phyloP scores from a whole-genome alignment of 2,888 invertebrate genomes.

The Chromoteleia sp. region DNA sequence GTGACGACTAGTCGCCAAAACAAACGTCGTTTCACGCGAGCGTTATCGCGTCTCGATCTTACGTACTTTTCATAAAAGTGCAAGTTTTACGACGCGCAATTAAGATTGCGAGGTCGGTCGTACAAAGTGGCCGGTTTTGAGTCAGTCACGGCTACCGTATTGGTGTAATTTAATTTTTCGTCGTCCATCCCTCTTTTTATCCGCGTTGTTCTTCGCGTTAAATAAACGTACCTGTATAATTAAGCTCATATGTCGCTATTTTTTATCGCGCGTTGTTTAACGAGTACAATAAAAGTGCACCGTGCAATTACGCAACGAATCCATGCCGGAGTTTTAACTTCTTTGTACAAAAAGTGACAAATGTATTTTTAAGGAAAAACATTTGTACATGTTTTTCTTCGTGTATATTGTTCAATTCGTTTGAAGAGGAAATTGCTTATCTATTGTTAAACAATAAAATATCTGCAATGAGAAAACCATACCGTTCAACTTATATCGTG shows the following conservation, averaged over 20 bases:
- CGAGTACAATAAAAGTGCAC: slow-evolving; percentile 23
- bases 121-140: slow-evolving; percentile 5
- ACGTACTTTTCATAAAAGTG: slow-evolving; percentile 4
- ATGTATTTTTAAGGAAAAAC: no score
- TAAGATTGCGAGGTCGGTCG: slow-evolving; percentile 23
- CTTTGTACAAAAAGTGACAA: no score
- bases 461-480: no score
- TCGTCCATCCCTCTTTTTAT: neutral
- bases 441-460: no score
- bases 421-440: no score
- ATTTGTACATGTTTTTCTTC: no score
- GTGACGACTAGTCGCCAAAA: no score
- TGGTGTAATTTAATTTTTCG: slow-evolving; percentile 24
- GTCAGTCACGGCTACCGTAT: neutral
- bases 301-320: slow-evolving; percentile 16
- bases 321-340: neutral
- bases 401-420: no score
- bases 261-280: slow-evolving; percentile 27
- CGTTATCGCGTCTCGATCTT: slow-evolving; percentile 12
- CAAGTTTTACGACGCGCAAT: slow-evolving; percentile 22
- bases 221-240: slow-evolving; percentile 8
- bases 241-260: slow-evolving; percentile 16
- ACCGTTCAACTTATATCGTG: no score
- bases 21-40: neutral
- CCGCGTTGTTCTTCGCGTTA: slow-evolving; percentile 6